Evolutionary conservation across 1,140 invertebrate species (phyloP).

Genomic region (Bicyclus anynana): DNA sequence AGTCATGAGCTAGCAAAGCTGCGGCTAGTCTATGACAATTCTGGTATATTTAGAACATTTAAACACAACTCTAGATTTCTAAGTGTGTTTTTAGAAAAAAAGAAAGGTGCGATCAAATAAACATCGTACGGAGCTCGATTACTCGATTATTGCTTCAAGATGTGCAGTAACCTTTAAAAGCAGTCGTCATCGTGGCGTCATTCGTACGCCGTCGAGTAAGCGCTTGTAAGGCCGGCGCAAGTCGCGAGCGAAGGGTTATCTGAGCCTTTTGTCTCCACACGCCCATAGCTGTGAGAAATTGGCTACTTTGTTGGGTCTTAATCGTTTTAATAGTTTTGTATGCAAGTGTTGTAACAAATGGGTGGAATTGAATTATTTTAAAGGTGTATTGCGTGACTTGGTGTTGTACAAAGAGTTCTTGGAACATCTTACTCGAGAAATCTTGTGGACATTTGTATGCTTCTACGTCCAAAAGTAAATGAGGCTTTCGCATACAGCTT

Average conservation of each 20-base stretch:
- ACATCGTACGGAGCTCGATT: too few relatives aligned
- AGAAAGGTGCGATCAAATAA: too few relatives aligned
- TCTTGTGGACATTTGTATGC: too few relatives aligned
- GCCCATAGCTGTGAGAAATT: slow-evolving; percentile 27
- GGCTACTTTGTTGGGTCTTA: slow-evolving; percentile 21
- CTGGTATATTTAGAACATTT: too few relatives aligned
- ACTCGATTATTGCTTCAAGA: background rate
- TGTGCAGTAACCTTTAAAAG: slow-evolving; percentile 11
- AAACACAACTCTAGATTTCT: too few relatives aligned
- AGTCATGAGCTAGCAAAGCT: too few relatives aligned
- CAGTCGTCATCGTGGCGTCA: slow-evolving; percentile 40
- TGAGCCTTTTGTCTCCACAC: slow-evolving; percentile 26
- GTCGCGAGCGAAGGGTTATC: slow-evolving; percentile 24
- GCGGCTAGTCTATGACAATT: too few relatives aligned
- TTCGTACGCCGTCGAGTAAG: slow-evolving; percentile 37
- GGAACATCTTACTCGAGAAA: too few relatives aligned
- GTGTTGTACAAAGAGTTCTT: background rate
- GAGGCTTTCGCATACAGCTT: too few relatives aligned
- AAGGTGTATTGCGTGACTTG: background rate
- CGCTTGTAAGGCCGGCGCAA: slow-evolving; percentile 18
- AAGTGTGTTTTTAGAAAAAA: too few relatives aligned
- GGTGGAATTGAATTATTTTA: slow-evolving; percentile 8
- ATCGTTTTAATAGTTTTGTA: slow-evolving; percentile 16
- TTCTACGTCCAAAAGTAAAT: too few relatives aligned
- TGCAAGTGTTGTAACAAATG: slow-evolving; percentile 16